Base-by-base conservation (phyloP, 2,113 vertebrate genomes). In the Aviceda subcristata region DNA sequence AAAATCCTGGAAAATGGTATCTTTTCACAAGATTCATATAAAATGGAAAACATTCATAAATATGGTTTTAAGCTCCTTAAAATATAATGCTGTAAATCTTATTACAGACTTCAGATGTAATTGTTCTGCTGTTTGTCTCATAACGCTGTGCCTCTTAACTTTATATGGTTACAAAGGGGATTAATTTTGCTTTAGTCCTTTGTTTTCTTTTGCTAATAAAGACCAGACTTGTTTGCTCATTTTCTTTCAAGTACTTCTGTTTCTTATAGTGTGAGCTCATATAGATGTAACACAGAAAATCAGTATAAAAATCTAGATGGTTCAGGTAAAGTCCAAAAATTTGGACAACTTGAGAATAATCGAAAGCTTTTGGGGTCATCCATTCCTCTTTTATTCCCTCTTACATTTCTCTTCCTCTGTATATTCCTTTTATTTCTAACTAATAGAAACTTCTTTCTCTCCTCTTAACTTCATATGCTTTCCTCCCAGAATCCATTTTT, bases 171-270 rank as follows among this genome's bases (percentile, higher is more conserved):
- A 98, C 98, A 97, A 98, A 97, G 94, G 88, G 93, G 96, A 98
- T 97, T 97, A 96, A 97, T 98, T 97, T 97, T 96, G 94, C 96
- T 98, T 96, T 96, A 96, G 97, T 97, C 85, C 95, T 97, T 97
- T 95, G 91, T 97, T 97, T 97, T 96, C 86, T 72, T 81, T 93
- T 96, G 92, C 77, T 77, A 98, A 97, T 96, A 97, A 97, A 94
- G 96, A 91, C 94, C 96, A 97, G 97, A 97, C 97, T 97, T 97
- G 93, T 96, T 98, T 98, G 94, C 94, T 97, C 94, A 86, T 96
- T 97, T 97, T 94, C 91, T 94, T 97, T 95, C 46, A 72, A 96
- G 90, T 87, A 94, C 78, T 95, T 95, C 94, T 97, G 95, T 97
- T 98, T 97, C 95, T 97, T 95, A 95, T 36, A 85, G 67, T 39